phyloP scores from a whole-genome alignment of 1,140 invertebrate species.

The Brachionus rotundiformis region DNA sequence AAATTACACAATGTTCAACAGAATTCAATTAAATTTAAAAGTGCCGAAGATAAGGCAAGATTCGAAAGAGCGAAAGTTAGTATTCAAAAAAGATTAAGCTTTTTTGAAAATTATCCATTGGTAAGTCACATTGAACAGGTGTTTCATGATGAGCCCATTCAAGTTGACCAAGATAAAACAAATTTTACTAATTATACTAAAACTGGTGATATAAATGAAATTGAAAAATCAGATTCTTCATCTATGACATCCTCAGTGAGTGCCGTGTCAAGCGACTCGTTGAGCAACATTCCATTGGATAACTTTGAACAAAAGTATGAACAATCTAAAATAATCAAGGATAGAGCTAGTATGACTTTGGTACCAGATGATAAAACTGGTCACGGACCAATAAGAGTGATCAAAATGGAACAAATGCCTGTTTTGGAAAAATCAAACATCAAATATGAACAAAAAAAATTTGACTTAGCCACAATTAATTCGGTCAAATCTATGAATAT shows the following conservation, averaged over 20 bases:
- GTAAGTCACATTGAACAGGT: neutral
- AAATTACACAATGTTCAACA: neutral
- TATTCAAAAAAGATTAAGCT: conserved; percentile 6
- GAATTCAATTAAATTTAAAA: neutral
- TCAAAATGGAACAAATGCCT: neutral
- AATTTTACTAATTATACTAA: too few species aligned
- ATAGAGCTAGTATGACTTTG: neutral
- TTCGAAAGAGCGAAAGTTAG: conserved; percentile 20
- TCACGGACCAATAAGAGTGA: neutral
- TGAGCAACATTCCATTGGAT: conserved; percentile 34
- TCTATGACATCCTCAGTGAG: conserved; percentile 16
- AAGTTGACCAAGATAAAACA: conserved; percentile 22
- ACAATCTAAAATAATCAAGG: neutral
- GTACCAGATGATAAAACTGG: neutral
- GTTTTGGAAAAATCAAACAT: neutral
- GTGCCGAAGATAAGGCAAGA: neutral
- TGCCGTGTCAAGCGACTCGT: neutral
- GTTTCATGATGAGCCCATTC: neutral
- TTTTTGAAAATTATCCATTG: conserved; percentile 41
- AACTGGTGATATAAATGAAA: neutral
- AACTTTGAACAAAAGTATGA: conserved; percentile 7
- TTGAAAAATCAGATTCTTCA: neutral
- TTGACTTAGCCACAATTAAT: neutral
- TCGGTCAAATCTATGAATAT: neutral
- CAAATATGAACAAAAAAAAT: neutral